Base-by-base conservation (phyloP, 2,888 invertebrate species). In the Drosophila pseudotalamancana region DNA sequence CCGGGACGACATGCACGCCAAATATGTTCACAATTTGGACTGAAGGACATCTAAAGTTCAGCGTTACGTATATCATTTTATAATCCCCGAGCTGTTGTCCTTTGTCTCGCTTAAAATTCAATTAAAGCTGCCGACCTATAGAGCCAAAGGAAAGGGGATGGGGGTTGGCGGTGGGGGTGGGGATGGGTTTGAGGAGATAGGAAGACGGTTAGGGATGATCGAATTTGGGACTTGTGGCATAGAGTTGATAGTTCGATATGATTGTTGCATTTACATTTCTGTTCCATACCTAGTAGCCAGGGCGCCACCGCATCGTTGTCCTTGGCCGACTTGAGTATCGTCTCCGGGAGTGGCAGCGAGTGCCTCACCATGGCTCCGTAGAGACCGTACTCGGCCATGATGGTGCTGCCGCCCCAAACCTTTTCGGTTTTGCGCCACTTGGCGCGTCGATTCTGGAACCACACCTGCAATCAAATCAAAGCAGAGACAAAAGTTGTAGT, bases 391-490 rank as follows among this genome's bases (percentile, higher is more conserved):
- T 99, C 99, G 75, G 99, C 99, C 99, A 99, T 99, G 90, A 99
- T 99, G 84, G 99, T 99, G 90, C 98, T 98, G 87, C 98, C 94
- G 43, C 99, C 99, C 99, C 99, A 99, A 84, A 98, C 99, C 91
- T 99, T 99, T 93, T 99, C 99, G 53, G 99, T 99, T 92, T 99
- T 99, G 69, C 99, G 95, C 99, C 99, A 99, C 91, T 99, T 99
- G 88, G 99, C 99, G 39, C 99, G 94, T 21, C 99, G 94, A 92
- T 99, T 99, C 93, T 92, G 91, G 87, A 91, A 99, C 99, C 99
- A 99, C 54, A 99, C 99, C 99, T 99, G 93, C 93, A 63, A 60
- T 25, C 29, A 16, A 29, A 6, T 0, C 14, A 23, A 6, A n/a
- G 6, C 1, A 31, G n/a, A 18, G 1, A 3, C 14, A 29, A 27